These are phyloP conservation scores for Bubo blakistoni DNA, from an alignment of 2,113 vertebrate genomes.

Conservation along the genomic window DNA sequence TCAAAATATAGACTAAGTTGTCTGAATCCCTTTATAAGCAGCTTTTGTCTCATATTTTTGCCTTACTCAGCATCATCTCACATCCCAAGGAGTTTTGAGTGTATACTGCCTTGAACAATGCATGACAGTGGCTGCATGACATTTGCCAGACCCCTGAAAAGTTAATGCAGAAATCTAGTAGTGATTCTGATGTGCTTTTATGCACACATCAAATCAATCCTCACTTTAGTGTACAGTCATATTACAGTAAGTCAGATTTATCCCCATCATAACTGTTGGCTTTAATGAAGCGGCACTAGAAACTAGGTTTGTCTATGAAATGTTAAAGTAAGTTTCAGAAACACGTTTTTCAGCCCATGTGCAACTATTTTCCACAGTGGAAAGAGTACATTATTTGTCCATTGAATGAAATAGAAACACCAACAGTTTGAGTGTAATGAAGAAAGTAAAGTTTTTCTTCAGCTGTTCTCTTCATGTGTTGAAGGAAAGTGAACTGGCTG, in stretches of 20 bases:
- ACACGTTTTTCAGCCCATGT: neutral
- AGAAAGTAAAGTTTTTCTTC: neutral
- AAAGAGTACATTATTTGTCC: neutral
- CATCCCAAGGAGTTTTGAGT: neutral
- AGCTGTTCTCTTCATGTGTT: neutral
- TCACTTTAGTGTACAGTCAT: neutral
- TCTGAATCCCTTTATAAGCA: neutral
- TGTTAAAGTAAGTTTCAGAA: neutral
- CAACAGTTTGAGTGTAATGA: neutral
- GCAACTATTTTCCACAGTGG: neutral
- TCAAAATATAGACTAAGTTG: neutral
- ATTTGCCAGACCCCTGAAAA: constrained; percentile 12
- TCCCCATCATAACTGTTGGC: neutral
- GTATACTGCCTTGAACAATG: neutral
- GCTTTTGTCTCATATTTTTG: constrained; percentile 1
- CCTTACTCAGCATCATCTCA: neutral
- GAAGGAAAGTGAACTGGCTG: neutral
- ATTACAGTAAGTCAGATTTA: neutral
- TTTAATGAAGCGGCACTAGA: neutral
- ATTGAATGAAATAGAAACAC: neutral
- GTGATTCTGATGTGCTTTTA: constrained; percentile 10
- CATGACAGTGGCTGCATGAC: neutral
- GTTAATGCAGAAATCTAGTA: neutral
- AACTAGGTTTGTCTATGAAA: neutral
- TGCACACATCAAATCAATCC: neutral